Conservation (phyloP, 2,888 invertebrate species). For the Chesias legatella region DNA sequence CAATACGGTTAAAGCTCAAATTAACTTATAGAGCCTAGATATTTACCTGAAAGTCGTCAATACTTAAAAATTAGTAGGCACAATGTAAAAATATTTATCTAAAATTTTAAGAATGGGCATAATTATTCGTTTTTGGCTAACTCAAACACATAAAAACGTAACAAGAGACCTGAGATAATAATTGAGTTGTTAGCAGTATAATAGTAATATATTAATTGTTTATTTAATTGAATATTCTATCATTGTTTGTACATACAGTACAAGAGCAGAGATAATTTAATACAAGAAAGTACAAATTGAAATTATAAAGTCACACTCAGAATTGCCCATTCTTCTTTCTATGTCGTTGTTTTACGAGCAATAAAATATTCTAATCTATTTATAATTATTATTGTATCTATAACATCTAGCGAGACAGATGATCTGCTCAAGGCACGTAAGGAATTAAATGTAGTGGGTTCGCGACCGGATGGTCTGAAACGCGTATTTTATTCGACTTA, state of each 20-base stretch:
- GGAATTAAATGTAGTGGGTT: conserved; percentile 70
- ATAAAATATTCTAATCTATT: conserved; percentile 26
- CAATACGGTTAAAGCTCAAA: conserved; percentile 1
- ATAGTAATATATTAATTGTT: conserved; percentile 6
- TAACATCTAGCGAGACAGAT: conserved; percentile 43
- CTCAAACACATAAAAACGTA: conserved; percentile 10
- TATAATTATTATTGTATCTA: conserved; percentile 29
- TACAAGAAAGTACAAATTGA: conserved; percentile 9
- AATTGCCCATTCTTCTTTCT: conserved; percentile 24
- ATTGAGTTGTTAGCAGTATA: conserved; percentile 2
- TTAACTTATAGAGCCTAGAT: not conserved
- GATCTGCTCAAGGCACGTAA: conserved; percentile 73
- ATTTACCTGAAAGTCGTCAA: not conserved
- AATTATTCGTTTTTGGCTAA: conserved; percentile 2
- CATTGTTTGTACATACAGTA: conserved; percentile 7
- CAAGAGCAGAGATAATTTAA: not conserved
- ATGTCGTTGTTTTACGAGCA: conserved; percentile 26
- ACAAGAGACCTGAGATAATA: not conserved
- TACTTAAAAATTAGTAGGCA: conserved; percentile 4
- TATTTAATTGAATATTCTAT: conserved; percentile 12
- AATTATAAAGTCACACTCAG: conserved; percentile 13
- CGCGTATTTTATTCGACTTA: conserved; percentile 51
- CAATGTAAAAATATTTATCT: conserved; percentile 11
- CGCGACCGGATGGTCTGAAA: conserved; percentile 37
- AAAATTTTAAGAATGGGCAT: conserved; percentile 16